Base-by-base conservation (phyloP, 2,888 invertebrate species). In the Hydrotaea cyrtoneurina region DNA sequence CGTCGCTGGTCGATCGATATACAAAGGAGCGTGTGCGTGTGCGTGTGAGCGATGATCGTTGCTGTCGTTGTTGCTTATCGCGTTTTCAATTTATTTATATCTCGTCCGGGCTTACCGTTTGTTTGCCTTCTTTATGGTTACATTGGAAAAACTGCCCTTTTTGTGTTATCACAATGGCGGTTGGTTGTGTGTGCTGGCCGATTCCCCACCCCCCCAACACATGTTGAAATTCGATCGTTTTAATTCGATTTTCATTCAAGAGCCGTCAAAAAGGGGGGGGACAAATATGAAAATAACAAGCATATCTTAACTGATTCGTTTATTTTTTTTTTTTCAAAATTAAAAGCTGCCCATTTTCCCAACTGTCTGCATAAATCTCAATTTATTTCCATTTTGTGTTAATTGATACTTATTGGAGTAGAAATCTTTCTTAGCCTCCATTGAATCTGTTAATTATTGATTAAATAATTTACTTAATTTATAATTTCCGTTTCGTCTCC, bases 221-320 rank as follows among this genome's bases (percentile, higher is more conserved):
- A 39, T 69, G 36, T 46, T 69, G 69, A 46, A 69, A 69, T 46
- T 69, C 23, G 69, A 69, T 69, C 43, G 23, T 13, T 69, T 69
- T 69, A 69, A 69, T 69, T 69, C 21, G 69, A 66, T 69, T 69
- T 69, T 69, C 36, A 62, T 62, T 17, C n/a, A 62, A 21, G 21
- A 10, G 11, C 7, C 50, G 13, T 50, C 43, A 43, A 7, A 15
- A 7, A 7, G 31, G 13, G 50, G 1, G 50, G 50, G 15, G 50
- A 1, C n/a, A 50, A n/a, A 50, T 50, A 50, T 50, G n/a, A 50
- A 50, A 50, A 15, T 50, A n/a, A n/a, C n/a, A n/a, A n/a, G n/a
- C n/a, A n/a, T n/a, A n/a, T 39, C n/a, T 8, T 1, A 50, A 50
- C 8, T 50, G 13, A n/a, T 19, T 57, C 55, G 8, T 13, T 8